These are phyloP conservation scores for Spea multiplicata DNA, from an alignment of 2,113 vertebrate genomes.

Conservation along the genomic window DNA sequence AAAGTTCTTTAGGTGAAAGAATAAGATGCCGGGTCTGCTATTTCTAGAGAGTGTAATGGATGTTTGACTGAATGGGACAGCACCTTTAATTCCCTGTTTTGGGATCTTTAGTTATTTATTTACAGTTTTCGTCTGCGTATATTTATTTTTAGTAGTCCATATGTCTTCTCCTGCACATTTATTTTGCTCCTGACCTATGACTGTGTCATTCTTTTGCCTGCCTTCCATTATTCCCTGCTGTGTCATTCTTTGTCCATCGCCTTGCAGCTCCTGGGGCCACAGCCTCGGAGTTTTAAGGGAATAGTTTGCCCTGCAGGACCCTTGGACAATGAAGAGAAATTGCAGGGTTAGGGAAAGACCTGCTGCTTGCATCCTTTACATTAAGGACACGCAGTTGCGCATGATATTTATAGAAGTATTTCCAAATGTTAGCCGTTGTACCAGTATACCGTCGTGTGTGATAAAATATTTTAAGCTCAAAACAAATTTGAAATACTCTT, in stretches of 20 bases:
- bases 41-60: no score
- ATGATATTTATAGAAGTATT: no score
- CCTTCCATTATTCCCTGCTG: background rate
- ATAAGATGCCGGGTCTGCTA: no score
- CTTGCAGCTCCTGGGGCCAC: background rate
- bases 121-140: background rate
- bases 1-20: no score
- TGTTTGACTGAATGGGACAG: no score
- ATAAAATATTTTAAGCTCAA: no score
- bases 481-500: no score
- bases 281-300: conserved; percentile 14
- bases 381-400: no score
- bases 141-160: conserved; percentile 5
- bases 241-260: conserved; percentile 12
- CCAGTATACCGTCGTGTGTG: no score
- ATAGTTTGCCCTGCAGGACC: conserved; percentile 10
- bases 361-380: background rate
- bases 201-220: background rate
- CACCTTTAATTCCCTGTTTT: no score
- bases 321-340: background rate
- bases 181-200: background rate
- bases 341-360: background rate
- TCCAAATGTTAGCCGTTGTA: no score
- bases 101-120: background rate
- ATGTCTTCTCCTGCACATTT: conserved; percentile 12